These are phyloP conservation scores for Vidua chalybeata DNA, from an alignment of 2,113 vertebrate genomes.

Conservation along the genomic window DNA sequence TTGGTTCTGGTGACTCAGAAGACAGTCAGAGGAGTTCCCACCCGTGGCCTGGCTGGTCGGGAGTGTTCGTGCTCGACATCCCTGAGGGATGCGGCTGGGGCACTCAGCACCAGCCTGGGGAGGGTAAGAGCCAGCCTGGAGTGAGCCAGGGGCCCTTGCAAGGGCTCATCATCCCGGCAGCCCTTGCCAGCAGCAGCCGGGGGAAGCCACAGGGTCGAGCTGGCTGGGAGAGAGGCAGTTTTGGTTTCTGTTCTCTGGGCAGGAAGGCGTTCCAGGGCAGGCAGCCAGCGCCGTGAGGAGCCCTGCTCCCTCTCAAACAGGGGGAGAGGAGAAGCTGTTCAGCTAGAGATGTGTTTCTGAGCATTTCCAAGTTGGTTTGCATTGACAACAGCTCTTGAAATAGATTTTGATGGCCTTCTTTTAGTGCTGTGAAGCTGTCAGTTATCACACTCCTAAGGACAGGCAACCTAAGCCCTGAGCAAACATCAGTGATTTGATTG, in stretches of 20 bases:
- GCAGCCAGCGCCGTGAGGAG: accelerated
- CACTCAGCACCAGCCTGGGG: accelerated
- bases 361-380: background rate
- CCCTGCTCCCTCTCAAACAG: accelerated
- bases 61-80: accelerated
- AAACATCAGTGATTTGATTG: accelerated
- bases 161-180: background rate
- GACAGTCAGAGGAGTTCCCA: background rate
- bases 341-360: background rate
- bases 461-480: background rate
- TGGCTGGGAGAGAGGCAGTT: background rate
- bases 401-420: background rate
- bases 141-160: accelerated
- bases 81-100: background rate
- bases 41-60: accelerated
- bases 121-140: accelerated
- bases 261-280: background rate
- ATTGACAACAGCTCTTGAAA: background rate
- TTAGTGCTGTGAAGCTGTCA: background rate
- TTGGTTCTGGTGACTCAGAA: accelerated
- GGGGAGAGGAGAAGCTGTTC: background rate
- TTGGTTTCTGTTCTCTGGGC: background rate
- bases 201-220: background rate
- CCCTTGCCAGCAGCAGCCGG: accelerated
- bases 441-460: background rate